Evolutionary conservation across 2,113 vertebrate species (phyloP), one percentile per base, ranked within the genome.

Genomic region (Delphinapterus leucas): DNA sequence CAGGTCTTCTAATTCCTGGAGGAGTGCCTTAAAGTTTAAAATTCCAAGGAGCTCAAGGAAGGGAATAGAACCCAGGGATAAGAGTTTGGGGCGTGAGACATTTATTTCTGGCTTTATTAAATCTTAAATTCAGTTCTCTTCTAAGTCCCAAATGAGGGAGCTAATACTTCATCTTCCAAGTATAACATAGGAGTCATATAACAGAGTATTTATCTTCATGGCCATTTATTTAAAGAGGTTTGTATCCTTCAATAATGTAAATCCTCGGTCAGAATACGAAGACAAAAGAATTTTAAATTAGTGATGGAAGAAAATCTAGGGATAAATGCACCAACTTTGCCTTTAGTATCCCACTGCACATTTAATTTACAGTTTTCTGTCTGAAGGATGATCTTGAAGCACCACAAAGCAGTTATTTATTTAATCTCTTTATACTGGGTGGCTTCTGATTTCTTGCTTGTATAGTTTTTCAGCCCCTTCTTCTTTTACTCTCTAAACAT

Each of bases 51-150:
- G n/a, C 61, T 82, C 65, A 88, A 95, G 33, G 23, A 83, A 76
- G 53, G 53, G 67, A 88, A 31, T 0, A 79, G 41, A 88, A 53
- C 36, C 4, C 0, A 44, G 55, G 33, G 41, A 67, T 67, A 53
- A 65, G 12, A 44, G 15, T 21, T 20, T 18, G 11, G 28, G 68
- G 28, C 14, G 4, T 60, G n/a, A 83, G 36, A 67, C 9, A 26
- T 6, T 92, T 83, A 85, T 70, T 96, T 90, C 79, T 92, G 80
- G 44, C 44, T 84, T 76, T 88, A 63, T 55, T 49, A 80, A 41
- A 58, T 88, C 93, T 92, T 92, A 82, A 95, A 87, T 68, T 94
- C n/a, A 31, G 7, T 68, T 73, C 95, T 85, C 25, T 90, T 79
- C 23, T 47, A 41, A 63, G 41, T 91, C 58, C n/a, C 31, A 85